Evolutionary conservation across 2,113 vertebrate genomes (phyloP).

Genomic region (Microtus richardsoni): DNA sequence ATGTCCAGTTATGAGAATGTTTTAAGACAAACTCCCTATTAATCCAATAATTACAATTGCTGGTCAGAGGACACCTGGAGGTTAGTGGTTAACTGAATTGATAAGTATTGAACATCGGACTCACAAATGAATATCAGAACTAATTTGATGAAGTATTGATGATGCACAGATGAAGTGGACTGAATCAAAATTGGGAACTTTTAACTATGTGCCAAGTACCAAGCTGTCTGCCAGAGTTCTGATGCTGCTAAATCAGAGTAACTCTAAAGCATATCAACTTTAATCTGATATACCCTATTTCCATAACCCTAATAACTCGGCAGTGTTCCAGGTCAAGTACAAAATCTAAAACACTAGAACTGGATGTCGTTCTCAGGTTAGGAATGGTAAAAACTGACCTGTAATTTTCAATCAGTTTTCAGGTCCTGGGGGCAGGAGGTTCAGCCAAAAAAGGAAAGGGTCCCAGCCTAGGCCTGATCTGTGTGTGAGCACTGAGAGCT

Average conservation of each 20-base stretch:
- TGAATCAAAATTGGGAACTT: conserved; percentile 12
- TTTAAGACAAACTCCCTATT: conserved; percentile 8
- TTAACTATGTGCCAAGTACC: not conserved
- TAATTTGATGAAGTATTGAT: conserved; percentile 3
- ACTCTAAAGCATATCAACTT: not conserved
- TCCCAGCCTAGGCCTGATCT: not conserved
- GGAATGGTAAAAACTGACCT: not conserved
- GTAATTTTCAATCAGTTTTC: not conserved
- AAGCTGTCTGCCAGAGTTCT: conserved; percentile 10
- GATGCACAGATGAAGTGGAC: not conserved
- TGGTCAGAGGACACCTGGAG: not conserved
- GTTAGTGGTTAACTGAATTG: conserved; percentile 42
- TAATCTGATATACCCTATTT: conserved; percentile 38
- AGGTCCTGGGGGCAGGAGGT: not conserved
- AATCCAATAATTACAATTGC: not conserved
- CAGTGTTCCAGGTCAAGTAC: conserved; percentile 12
- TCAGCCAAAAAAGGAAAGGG: not conserved
- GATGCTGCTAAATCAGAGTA: conserved; percentile 22
- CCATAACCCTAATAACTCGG: conserved; percentile 32
- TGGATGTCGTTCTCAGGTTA: not conserved
- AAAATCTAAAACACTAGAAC: not conserved
- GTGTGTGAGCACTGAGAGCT: not conserved
- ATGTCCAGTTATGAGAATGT: conserved; percentile 30
- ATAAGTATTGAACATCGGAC: not conserved
- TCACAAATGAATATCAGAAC: not conserved